Evolutionary conservation across 23 tunicate species (phyloP), one percentile per base, ranked within the genome.

Genomic region (Styela clava): DNA sequence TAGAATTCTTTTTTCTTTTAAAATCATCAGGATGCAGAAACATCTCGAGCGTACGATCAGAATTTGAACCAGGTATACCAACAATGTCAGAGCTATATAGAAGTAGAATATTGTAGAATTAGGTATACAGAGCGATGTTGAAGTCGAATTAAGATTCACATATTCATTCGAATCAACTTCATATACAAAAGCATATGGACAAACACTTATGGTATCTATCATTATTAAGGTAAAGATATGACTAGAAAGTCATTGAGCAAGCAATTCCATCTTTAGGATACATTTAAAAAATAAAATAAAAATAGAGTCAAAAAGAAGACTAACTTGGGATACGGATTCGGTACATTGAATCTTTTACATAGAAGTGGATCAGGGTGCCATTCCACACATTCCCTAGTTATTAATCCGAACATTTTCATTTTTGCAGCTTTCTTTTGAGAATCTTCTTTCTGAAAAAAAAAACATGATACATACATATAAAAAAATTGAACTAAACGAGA

Each of bases 281-380:
- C n/a, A n/a, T n/a, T n/a, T n/a, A n/a, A n/a, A n/a, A n/a, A n/a
- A n/a, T n/a, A n/a, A n/a, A n/a, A n/a, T n/a, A n/a, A n/a, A n/a
- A n/a, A n/a, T n/a, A n/a, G n/a, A n/a, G n/a, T n/a, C n/a, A n/a
- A n/a, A n/a, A n/a, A n/a, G n/a, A n/a, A n/a, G n/a, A 31, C 78
- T 74, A 67, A 87, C 91, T 89, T 69, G 3, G 99, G 99, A 68
- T 89, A 95, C 0, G 99, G 99, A 61, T 95, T 81, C 24, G 99
- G 99, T n/a, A 95, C 95, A 74, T 95, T 89, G 52, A 95, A 95
- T 33, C 99, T 69, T 74, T 86, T 89, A 71, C 99, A 95, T 33
- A 95, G 80, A 23, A 95, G 52, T 7, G 94, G 86, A 62, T 89
- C 95, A 1, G 99, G 99, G 83, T 95, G 94, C 99, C 99, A 95